Percentiles rank a stretch among this genome's conserved stretches.
These are phyloP conservation scores for Ochlodes sylvanus DNA, from an alignment of 2,888 invertebrate genomes.

Conservation along the genomic window DNA sequence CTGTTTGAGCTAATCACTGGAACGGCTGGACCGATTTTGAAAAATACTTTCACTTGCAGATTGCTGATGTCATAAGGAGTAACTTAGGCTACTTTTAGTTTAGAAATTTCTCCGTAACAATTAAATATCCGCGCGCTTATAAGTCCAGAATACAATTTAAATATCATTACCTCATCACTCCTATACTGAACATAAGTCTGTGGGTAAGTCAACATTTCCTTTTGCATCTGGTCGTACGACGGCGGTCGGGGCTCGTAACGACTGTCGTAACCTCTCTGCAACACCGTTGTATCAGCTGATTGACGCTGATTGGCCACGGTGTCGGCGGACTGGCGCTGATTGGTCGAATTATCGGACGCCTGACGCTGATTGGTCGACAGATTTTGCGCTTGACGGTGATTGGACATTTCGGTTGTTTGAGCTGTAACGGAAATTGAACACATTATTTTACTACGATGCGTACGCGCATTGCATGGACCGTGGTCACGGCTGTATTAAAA, in stretches of 20 bases:
- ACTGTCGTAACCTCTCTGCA: conserved; percentile 50
- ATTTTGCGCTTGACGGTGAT: not conserved
- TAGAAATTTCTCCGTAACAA: no score
- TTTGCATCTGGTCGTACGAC: conserved; percentile 19
- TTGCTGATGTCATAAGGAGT: no score
- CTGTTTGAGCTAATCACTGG: no score
- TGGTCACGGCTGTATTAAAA: no score
- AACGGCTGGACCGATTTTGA: no score
- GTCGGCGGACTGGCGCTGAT: conserved; percentile 41
- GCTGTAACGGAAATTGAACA: no score
- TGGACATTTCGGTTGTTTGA: not conserved
- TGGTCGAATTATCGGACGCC: conserved; percentile 27
- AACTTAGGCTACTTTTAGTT: no score
- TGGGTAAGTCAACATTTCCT: conserved; percentile 40
- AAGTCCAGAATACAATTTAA: not conserved
- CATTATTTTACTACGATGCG: no score
- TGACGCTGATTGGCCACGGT: conserved; percentile 40
- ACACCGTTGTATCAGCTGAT: conserved; percentile 37
- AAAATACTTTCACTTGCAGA: no score
- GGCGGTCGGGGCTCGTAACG: conserved; percentile 50
- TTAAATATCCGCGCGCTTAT: no score
- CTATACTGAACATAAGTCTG: conserved; percentile 56
- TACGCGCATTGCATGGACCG: no score
- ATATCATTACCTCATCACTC: conserved; percentile 58
- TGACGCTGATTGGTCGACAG: conserved; percentile 1